Percentiles rank a stretch among this genome's conserved stretches.
These are phyloP conservation scores for Pelecanoides urinatrix DNA, from an alignment of 2,113 vertebrate genomes.

Conservation along the genomic window DNA sequence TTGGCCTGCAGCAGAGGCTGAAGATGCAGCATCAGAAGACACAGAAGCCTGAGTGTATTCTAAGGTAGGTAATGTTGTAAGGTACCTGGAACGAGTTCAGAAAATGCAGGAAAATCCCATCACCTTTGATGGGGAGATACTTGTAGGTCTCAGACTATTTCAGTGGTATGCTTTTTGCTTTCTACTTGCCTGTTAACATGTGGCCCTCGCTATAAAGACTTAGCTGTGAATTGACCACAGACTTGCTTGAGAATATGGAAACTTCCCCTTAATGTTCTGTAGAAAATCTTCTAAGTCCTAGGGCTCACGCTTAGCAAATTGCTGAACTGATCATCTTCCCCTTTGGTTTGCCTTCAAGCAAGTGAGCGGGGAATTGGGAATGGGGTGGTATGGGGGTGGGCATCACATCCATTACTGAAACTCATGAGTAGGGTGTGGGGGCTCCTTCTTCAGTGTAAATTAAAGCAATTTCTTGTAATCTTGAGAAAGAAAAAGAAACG, in stretches of 20 bases:
- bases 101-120: neutral
- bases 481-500: neutral
- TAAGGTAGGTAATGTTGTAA: neutral
- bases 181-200: neutral
- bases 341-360: neutral
- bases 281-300: neutral
- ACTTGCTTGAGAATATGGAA: neutral
- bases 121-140: neutral
- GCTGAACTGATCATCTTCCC: neutral
- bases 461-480: neutral
- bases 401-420: neutral
- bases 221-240: neutral
- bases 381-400: neutral
- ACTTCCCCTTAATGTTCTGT: neutral
- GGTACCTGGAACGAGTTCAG: neutral
- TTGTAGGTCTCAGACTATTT: neutral
- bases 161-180: neutral
- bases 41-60: neutral
- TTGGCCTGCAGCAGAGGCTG: neutral
- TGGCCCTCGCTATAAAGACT: neutral
- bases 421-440: neutral
- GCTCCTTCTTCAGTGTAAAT: neutral
- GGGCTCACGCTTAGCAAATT: neutral
- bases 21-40: neutral
- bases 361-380: neutral